Evolutionary conservation across 2,888 invertebrate species (phyloP).

Genomic region (Conops quadrifasciatus): DNA sequence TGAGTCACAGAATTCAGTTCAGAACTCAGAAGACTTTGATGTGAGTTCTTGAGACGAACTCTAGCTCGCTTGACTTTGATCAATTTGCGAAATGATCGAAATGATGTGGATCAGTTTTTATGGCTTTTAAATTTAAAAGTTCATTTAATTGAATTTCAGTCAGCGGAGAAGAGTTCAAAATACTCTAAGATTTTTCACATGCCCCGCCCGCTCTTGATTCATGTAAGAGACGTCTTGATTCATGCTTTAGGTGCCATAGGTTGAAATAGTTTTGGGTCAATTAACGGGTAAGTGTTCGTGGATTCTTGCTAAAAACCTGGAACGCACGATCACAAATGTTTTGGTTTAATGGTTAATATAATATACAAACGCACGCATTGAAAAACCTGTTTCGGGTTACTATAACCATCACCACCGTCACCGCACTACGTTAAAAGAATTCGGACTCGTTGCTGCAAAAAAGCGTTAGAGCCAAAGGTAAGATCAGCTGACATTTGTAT

Average conservation of each 20-base stretch:
- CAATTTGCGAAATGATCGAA: not conserved
- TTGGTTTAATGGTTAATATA: too few species aligned
- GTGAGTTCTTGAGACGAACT: too few species aligned
- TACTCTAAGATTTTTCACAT: not conserved
- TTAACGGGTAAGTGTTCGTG: not conserved
- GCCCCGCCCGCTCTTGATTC: not conserved
- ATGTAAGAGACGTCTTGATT: not conserved
- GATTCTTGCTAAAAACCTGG: not conserved
- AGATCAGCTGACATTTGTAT: not conserved
- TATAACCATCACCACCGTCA: not conserved
- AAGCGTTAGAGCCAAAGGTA: not conserved
- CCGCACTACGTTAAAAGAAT: not conserved
- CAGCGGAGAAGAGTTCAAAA: not conserved
- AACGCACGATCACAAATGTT: too few species aligned
- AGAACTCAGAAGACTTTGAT: not conserved
- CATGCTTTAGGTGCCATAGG: not conserved
- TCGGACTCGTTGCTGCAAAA: not conserved
- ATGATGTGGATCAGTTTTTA: not conserved
- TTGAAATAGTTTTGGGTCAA: not conserved
- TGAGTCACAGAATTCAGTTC: not conserved
- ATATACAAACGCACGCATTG: too few species aligned
- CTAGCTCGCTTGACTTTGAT: not conserved
- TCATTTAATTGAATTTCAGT: not conserved
- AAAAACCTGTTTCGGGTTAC: too few species aligned
- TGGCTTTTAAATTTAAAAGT: not conserved